Evolutionary conservation across 1,140 invertebrate genomes (phyloP).

Genomic region (Brachionus plicatilis): DNA sequence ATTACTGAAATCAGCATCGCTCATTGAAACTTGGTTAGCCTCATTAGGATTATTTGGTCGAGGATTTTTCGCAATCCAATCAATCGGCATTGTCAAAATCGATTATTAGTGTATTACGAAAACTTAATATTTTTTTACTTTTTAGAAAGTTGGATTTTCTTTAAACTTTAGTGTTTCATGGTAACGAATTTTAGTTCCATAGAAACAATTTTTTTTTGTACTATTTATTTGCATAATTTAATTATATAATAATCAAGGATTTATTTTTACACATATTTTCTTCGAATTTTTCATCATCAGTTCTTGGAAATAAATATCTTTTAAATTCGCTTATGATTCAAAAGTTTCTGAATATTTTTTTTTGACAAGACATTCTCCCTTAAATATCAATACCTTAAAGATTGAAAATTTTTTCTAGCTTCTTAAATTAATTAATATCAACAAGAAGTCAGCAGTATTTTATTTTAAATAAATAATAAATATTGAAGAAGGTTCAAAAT

Average conservation of each 20-base stretch:
- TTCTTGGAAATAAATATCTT: neutral
- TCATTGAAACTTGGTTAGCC: slow-evolving; percentile 3
- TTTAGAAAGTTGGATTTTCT: neutral
- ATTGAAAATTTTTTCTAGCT: too few relatives aligned
- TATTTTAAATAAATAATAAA: too few relatives aligned
- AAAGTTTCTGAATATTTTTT: neutral
- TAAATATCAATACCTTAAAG: too few relatives aligned
- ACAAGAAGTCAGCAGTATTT: too few relatives aligned
- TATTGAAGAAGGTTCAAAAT: too few relatives aligned
- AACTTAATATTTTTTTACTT: neutral
- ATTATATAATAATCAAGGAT: neutral
- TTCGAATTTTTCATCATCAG: too few relatives aligned
- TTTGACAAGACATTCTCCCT: too few relatives aligned
- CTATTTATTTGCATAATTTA: neutral
- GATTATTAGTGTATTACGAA: neutral
- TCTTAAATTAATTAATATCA: too few relatives aligned
- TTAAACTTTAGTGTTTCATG: neutral
- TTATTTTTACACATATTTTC: too few relatives aligned
- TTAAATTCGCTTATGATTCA: neutral
- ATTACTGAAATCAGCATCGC: neutral
- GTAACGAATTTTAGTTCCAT: slow-evolving; percentile 1
- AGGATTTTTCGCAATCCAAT: slow-evolving; percentile 23
- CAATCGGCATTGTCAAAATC: neutral
- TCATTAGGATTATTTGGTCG: slow-evolving; percentile 4
- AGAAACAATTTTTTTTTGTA: neutral